These are phyloP conservation scores for Zosterops lateralis DNA, from an alignment of 2,113 vertebrate species.

Conservation along the genomic window DNA sequence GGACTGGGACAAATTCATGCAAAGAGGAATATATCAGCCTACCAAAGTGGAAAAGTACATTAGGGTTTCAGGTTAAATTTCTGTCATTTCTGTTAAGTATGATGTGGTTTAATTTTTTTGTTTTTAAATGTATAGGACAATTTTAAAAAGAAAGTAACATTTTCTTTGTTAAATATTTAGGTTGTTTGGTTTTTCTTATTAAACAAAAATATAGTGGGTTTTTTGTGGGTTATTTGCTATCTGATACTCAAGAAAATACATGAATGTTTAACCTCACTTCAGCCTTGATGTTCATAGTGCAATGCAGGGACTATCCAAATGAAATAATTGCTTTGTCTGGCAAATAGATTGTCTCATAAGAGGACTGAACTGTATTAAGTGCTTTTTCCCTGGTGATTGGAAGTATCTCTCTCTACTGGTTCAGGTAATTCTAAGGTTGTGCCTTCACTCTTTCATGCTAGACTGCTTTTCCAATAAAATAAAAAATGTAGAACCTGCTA, in stretches of 20 bases:
- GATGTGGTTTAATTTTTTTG: neutral
- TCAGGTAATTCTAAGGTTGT: conserved; percentile 78
- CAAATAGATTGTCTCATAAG: conserved; percentile 66
- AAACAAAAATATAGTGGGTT: neutral
- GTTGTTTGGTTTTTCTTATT: neutral
- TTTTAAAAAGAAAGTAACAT: neutral
- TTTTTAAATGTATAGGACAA: neutral
- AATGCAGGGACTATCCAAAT: conserved; percentile 24
- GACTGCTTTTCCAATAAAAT: conserved; percentile 84
- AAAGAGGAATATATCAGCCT: neutral
- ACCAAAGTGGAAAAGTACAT: neutral
- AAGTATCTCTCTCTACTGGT: conserved; percentile 59
- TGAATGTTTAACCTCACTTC: neutral
- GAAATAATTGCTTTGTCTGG: conserved; percentile 59
- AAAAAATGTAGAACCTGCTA: conserved; percentile 80
- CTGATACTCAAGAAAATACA: neutral
- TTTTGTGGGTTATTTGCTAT: neutral
- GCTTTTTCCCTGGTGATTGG: conserved; percentile 29
- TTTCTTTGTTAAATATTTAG: neutral
- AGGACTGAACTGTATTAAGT: conserved; percentile 63
- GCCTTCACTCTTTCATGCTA: conserved; percentile 77
- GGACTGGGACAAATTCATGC: neutral
- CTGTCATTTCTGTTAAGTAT: neutral
- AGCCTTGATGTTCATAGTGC: neutral
- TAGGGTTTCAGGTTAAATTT: neutral